Evolutionary conservation across 2,113 vertebrate genomes (phyloP).

Genomic region (Rattus norvegicus): DNA sequence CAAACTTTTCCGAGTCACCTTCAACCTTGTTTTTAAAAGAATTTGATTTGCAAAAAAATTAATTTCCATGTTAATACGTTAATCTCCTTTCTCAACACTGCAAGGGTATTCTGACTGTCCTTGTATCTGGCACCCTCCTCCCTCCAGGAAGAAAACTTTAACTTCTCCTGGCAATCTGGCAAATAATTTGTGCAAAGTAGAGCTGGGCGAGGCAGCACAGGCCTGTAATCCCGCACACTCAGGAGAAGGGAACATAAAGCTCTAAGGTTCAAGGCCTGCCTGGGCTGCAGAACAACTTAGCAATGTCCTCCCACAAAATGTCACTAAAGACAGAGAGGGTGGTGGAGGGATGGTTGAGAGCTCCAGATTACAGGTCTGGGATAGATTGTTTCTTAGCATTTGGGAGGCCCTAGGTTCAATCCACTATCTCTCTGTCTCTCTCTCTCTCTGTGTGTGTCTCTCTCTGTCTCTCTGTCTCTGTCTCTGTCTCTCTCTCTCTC

Average conservation of each 20-base stretch:
- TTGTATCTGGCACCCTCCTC: not conserved
- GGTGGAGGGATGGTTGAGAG: not conserved
- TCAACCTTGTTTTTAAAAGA: slow-evolving; percentile 32
- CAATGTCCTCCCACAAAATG: not conserved
- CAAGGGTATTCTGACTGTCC: not conserved
- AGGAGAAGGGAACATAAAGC: not conserved
- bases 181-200: not conserved
- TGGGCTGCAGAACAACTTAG: not conserved
- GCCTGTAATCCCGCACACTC: not conserved
- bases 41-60: slow-evolving; percentile 28
- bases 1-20: slow-evolving; percentile 26
- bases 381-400: not conserved
- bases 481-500: no score
- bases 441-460: not conserved
- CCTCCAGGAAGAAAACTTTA: not conserved
- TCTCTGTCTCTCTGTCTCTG: no score
- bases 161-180: not conserved
- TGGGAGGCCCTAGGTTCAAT: no score
- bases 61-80: not conserved
- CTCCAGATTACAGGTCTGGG: not conserved
- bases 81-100: not conserved
- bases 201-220: not conserved
- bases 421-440: not conserved
- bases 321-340: not conserved
- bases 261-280: not conserved